These are phyloP conservation scores for Tetheella fluctuosa DNA, from an alignment of 2,888 invertebrate species.

Conservation along the genomic window DNA sequence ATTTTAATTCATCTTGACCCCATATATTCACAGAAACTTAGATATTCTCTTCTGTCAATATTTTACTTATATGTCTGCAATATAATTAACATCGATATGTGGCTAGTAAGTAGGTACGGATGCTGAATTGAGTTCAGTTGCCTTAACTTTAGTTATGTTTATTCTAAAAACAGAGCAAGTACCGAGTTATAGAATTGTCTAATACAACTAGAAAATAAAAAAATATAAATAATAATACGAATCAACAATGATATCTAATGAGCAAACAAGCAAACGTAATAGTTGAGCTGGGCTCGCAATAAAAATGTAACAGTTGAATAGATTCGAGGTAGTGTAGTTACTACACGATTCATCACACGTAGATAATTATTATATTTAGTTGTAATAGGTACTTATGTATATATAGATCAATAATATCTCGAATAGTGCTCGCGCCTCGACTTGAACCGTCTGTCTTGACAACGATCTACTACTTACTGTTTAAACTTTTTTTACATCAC, in stretches of 20 bases:
- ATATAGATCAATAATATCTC: conserved; percentile 50
- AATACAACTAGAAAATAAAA: conserved; percentile 68
- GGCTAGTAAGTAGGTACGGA: conserved; percentile 65
- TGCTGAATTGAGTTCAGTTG: conserved; percentile 55
- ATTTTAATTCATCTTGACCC: conserved; percentile 37
- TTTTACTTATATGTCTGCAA: conserved; percentile 35
- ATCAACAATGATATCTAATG: conserved; percentile 60
- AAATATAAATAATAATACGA: conserved; percentile 54
- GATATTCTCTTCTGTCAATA: conserved; percentile 40
- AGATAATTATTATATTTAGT: conserved; percentile 44
- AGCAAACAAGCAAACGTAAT: conserved; percentile 71
- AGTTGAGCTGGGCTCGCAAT: conserved; percentile 75
- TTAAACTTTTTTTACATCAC: conserved; percentile 72
- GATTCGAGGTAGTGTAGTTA: conserved; percentile 81
- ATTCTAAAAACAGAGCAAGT: conserved; percentile 46
- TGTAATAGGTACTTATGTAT: conserved; percentile 46
- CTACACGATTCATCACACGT: conserved; percentile 79
- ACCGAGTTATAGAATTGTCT: conserved; percentile 57
- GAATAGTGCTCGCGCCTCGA: conserved; percentile 50
- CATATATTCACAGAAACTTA: conserved; percentile 47
- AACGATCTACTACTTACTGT: conserved; percentile 51
- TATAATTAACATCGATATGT: conserved; percentile 62
- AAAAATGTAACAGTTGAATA: conserved; percentile 57
- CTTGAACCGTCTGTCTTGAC: conserved; percentile 44
- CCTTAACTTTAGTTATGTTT: conserved; percentile 41